A percentile compares a stretch with the other conserved stretches of the same genome.
These are phyloP conservation scores for Mythimna impura DNA, from an alignment of 2,888 invertebrate genomes.

Conservation along the genomic window DNA sequence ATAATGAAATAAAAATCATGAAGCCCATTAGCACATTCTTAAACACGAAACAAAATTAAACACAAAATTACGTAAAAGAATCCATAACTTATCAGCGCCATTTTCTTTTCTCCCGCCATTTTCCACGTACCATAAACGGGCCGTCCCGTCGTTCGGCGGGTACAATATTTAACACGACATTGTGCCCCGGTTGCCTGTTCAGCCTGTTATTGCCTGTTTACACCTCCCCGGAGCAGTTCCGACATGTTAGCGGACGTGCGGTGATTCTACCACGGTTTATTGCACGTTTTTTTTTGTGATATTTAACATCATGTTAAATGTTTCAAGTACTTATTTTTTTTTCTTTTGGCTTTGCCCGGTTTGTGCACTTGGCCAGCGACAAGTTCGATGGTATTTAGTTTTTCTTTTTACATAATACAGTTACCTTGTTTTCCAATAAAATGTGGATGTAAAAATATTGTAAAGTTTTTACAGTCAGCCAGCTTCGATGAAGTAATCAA, in stretches of 20 bases:
- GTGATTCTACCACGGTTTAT: slow-evolving; percentile 48
- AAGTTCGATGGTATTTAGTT: no score
- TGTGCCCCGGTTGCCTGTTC: slow-evolving; percentile 46
- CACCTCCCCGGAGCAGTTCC: slow-evolving; percentile 56
- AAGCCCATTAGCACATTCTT: background rate
- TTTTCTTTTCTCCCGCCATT: slow-evolving; percentile 47
- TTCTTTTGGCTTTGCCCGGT: no score
- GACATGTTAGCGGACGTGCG: slow-evolving; percentile 49
- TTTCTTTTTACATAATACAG: no score
- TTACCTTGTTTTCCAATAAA: no score
- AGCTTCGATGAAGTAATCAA: no score
- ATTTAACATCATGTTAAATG: slow-evolving; percentile 43
- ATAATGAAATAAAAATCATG: slow-evolving; percentile 4
- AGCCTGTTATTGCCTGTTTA: slow-evolving; percentile 56
- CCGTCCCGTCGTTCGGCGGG: slow-evolving; percentile 22
- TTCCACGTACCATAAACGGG: slow-evolving; percentile 46
- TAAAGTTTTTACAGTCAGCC: no score
- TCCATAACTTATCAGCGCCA: slow-evolving; percentile 41
- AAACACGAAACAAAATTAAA: slow-evolving; percentile 27
- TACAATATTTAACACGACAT: slow-evolving; percentile 56
- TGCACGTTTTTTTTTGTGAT: slow-evolving; percentile 36
- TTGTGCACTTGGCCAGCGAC: no score
- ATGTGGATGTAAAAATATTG: no score
- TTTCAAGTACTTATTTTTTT: slow-evolving; percentile 21
- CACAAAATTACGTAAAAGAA: slow-evolving; percentile 25